These are phyloP conservation scores for Drosophila yooni DNA, from an alignment of 2,888 invertebrate species.

Conservation along the genomic window DNA sequence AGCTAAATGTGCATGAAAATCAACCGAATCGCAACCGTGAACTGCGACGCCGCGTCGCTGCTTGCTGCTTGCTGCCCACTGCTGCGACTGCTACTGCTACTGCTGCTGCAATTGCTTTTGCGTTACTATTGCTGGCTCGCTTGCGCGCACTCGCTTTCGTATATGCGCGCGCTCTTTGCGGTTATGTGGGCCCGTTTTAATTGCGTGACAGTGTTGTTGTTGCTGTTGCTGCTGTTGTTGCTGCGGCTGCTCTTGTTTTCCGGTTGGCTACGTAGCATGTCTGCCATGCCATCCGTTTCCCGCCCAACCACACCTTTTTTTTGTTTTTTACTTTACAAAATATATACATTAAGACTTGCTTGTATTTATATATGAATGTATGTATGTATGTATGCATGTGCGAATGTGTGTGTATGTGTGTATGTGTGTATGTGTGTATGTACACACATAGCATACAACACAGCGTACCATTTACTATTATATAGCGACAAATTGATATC, in stretches of 20 bases:
- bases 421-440: not conserved
- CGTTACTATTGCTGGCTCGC: conserved; percentile 58
- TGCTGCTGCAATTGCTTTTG: conserved; percentile 8
- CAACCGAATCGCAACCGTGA: conserved; percentile 63
- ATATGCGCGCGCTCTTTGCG: conserved; percentile 40
- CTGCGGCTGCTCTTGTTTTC: conserved; percentile 80
- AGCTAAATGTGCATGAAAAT: conserved; percentile 81
- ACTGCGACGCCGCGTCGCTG: conserved; percentile 38
- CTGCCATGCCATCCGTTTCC: conserved; percentile 16
- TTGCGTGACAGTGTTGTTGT: conserved; percentile 75
- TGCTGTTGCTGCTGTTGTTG: not conserved
- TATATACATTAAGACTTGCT: not conserved
- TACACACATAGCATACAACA: conserved; percentile 8
- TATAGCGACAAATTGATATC: conserved; percentile 81
- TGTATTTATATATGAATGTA: not conserved
- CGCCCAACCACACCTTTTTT: not conserved
- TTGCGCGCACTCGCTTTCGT: conserved; percentile 20
- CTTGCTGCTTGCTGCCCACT: conserved; percentile 3
- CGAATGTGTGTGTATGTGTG: not conserved
- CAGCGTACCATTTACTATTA: conserved; percentile 58
- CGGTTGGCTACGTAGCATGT: conserved; percentile 79
- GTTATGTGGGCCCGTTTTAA: conserved; percentile 54
- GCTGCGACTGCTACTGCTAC: not conserved
- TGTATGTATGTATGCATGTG: not conserved
- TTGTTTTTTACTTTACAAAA: not conserved